Conservation (phyloP, 2,113 vertebrate species). For the Dromaius novaehollandiae region DNA sequence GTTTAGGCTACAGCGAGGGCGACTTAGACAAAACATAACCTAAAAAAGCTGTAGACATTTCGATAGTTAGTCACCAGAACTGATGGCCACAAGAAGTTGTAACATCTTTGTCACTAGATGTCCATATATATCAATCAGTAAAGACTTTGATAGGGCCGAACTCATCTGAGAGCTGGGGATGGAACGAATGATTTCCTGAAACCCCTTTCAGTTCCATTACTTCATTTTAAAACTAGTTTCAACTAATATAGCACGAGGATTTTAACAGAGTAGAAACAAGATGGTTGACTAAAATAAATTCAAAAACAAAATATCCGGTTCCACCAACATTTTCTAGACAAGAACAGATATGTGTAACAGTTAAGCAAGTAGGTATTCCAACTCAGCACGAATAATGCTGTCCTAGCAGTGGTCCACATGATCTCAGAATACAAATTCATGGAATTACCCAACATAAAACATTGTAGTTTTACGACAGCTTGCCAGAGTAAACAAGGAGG, state of each 20-base stretch:
- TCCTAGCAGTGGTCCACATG: not conserved
- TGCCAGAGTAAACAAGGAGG: constrained; percentile 48
- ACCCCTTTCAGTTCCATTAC: not conserved
- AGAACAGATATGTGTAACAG: not conserved
- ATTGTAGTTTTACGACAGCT: not conserved
- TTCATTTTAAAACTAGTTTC: not conserved
- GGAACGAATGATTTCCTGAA: not conserved
- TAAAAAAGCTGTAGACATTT: not conserved
- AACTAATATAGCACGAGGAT: not conserved
- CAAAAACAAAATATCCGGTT: not conserved
- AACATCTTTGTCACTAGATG: not conserved
- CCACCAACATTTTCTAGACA: not conserved
- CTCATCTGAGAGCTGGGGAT: not conserved
- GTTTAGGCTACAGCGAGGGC: not conserved
- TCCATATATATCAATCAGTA: not conserved
- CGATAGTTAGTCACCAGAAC: not conserved
- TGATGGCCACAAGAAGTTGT: not conserved
- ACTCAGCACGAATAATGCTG: not conserved
- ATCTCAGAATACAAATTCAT: not conserved
- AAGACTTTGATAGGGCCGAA: not conserved
- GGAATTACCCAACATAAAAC: constrained; percentile 36
- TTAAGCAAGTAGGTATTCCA: not conserved
- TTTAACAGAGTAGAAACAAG: not conserved
- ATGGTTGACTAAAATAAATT: not conserved
- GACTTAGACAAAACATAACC: not conserved